Evolutionary conservation across 2,888 invertebrate species (phyloP), one percentile per base, ranked within the genome.

Genomic region (Drosophila paramelanica): DNA sequence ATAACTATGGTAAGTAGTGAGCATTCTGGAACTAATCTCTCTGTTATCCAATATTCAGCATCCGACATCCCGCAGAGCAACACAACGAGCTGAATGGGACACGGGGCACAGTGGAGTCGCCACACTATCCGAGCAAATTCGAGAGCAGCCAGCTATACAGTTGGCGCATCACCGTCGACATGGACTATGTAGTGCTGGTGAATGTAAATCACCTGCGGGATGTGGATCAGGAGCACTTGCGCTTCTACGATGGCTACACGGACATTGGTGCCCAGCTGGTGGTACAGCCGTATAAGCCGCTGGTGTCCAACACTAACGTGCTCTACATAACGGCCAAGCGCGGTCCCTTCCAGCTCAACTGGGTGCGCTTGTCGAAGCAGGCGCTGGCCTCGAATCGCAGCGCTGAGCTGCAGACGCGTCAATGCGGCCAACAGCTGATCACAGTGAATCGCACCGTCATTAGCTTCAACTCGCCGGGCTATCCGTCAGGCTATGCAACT

Each of bases 191-290:
- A 3, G 79, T 91, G 1, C 3, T 89, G 45, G 10, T 92, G n/a
- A 67, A 67, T 0, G 65, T 91, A n/a, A 53, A 70, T 0, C 79
- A 91, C 42, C 53, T 91, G 11, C n/a, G n/a, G n/a, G n/a, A n/a
- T 47, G 65, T 85, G 13, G 89, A 90, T 33, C 72, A 79, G n/a
- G 74, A 78, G 3, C 80, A 77, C 20, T 64, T 91, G 17, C 75
- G 95, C 94, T 92, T 97, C 60, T 96, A 94, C 88, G 96, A 98
- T 91, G 98, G 98, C 1, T 94, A 94, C 73, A 95, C 96, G 79
- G 93, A 93, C 5, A 93, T 94, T 10, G 95, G 95, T 0, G 71
- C 76, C 0, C 62, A 60, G 4, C 68, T 92, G 0, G 72, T 74
- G 6, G 77, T 79, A 4, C 14, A 66, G 5, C 41, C 60, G 0